phyloP scores from a whole-genome alignment of 2,888 invertebrate species.

The Leptopilina syphax region DNA sequence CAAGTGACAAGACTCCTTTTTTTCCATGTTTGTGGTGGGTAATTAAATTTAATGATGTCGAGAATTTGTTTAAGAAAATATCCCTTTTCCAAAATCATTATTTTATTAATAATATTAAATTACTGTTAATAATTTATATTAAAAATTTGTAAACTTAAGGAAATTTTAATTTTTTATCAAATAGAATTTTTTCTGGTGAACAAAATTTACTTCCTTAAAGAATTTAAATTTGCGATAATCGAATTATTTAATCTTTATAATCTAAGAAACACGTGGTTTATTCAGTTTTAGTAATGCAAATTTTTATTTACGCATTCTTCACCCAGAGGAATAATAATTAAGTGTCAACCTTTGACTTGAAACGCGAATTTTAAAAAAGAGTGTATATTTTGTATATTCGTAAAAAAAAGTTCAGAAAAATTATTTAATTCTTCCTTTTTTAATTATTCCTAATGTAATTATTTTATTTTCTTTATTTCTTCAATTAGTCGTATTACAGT shows the following conservation, averaged over 20 bases:
- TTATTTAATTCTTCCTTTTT: too few relatives aligned
- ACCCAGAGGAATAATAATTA: conserved; percentile 61
- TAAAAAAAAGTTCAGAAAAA: too few relatives aligned
- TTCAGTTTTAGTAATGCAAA: conserved; percentile 40
- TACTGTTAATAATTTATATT: neutral
- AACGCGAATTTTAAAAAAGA: conserved; percentile 53
- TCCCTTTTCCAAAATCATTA: neutral
- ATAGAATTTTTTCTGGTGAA: too few relatives aligned
- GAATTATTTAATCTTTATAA: conserved; percentile 3
- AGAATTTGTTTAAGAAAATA: neutral
- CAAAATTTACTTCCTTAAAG: too few relatives aligned
- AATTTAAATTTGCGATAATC: too few relatives aligned
- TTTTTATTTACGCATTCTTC: conserved; percentile 46
- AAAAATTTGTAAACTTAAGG: neutral
- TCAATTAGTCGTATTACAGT: too few relatives aligned
- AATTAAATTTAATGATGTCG: neutral
- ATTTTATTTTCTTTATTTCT: too few relatives aligned
- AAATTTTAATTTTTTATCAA: neutral
- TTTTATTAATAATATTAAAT: neutral
- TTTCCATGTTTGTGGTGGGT: neutral
- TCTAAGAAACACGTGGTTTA: conserved; percentile 32
- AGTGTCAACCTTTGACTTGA: conserved; percentile 65
- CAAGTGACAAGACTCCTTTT: neutral
- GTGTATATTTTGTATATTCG: neutral
- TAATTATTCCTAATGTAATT: too few relatives aligned